These are phyloP conservation scores for Poliocrania exsul DNA, from an alignment of 2,797 vertebrate species.

Conservation along the genomic window DNA sequence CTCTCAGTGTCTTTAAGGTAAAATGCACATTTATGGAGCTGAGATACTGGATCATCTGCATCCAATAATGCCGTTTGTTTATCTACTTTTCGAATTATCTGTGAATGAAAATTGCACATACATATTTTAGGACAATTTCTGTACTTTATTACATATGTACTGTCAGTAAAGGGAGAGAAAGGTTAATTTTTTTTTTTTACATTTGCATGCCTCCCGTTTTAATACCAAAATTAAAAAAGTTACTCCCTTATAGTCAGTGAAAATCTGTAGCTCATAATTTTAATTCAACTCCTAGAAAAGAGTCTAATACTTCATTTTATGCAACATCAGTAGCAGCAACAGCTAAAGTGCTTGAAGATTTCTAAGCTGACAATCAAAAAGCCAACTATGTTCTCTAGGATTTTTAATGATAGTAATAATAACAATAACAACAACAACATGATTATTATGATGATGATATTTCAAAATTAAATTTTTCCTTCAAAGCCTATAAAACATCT, in stretches of 20 bases:
- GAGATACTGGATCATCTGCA: constrained; percentile 96
- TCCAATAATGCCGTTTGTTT: constrained; percentile 98
- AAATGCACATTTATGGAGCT: constrained; percentile 99
- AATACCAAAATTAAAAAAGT: background rate
- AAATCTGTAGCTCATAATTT: background rate
- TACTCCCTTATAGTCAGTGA: background rate
- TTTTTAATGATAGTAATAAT: background rate
- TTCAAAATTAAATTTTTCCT: background rate
- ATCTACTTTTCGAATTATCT: constrained; percentile 99
- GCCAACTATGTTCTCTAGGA: background rate
- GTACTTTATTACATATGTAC: background rate
- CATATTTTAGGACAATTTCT: background rate
- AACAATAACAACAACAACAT: background rate
- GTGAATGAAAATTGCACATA: constrained; percentile 41
- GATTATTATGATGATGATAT: background rate
- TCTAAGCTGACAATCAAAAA: background rate
- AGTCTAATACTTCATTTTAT: background rate
- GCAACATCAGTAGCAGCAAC: background rate
- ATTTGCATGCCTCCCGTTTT: background rate
- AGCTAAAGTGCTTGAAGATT: background rate
- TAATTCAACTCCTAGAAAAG: constrained; percentile 13
- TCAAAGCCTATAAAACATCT: background rate
- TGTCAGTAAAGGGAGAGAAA: background rate
- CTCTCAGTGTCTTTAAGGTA: constrained; percentile 99
- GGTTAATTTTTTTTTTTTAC: background rate